These are phyloP conservation scores for Leucophenga varia DNA, from an alignment of 1,140 invertebrate genomes.

Conservation along the genomic window DNA sequence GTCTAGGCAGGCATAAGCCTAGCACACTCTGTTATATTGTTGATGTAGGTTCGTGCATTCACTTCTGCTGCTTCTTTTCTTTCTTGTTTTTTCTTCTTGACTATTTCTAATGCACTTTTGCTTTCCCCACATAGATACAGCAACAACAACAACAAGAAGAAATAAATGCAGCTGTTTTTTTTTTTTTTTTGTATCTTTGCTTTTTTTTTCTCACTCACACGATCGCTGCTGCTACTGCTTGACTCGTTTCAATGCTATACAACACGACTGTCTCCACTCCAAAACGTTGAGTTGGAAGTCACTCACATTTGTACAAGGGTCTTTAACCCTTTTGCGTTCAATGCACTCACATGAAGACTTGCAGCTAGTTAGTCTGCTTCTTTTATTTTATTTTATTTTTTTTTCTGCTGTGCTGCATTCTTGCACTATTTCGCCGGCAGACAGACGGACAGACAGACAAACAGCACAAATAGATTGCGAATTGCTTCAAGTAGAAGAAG, in stretches of 20 bases:
- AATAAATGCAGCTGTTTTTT: conserved; percentile 23
- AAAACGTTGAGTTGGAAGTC: conserved; percentile 41
- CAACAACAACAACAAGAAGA: too few species aligned
- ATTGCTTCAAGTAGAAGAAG: too few species aligned
- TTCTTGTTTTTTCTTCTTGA: conserved; percentile 11
- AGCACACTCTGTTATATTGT: too few species aligned
- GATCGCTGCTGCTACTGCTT: neutral
- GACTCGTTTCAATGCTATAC: neutral
- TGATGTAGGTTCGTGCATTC: conserved; percentile 47
- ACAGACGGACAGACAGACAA: too few species aligned
- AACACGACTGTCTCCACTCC: neutral
- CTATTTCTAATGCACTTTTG: conserved; percentile 41
- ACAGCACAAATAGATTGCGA: too few species aligned
- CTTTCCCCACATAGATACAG: conserved; percentile 43
- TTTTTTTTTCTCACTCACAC: neutral
- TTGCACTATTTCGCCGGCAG: conserved; percentile 33
- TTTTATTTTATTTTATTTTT: too few species aligned
- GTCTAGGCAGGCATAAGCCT: too few species aligned
- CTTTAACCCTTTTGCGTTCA: conserved; percentile 53
- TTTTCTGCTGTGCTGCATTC: conserved; percentile 9
- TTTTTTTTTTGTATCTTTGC: conserved; percentile 19
- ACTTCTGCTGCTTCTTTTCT: conserved; percentile 23
- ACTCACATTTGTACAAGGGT: conserved; percentile 40
- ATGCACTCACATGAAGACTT: conserved; percentile 30
- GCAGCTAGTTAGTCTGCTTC: too few species aligned